Evolutionary conservation across 2,888 invertebrate genomes (phyloP).

Genomic region (Eupithecia subfuscata): DNA sequence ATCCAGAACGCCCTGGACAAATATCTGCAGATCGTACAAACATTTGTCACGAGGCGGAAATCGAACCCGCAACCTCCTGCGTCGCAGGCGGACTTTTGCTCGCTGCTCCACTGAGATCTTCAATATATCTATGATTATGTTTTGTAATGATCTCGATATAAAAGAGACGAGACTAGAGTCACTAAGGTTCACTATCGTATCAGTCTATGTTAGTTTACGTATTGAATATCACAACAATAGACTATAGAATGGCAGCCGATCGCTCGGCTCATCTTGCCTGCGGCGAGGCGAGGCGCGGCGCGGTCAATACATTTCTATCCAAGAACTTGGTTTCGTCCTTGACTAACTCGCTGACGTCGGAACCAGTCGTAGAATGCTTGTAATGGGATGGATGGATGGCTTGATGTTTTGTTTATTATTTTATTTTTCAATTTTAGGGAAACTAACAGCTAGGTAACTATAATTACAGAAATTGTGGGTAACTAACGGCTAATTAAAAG

Average conservation of each 20-base stretch:
- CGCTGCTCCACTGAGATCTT: no score
- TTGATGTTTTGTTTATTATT: no score
- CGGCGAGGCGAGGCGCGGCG: neutral
- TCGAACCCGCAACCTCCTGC: no score
- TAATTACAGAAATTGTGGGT: no score
- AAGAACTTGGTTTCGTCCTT: neutral
- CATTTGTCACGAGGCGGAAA: no score
- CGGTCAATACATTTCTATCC: constrained; percentile 10
- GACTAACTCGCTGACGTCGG: neutral
- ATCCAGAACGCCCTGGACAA: no score
- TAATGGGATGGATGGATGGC: no score
- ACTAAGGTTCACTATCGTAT: neutral
- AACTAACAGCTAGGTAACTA: no score
- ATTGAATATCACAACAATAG: constrained; percentile 19
- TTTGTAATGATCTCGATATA: neutral
- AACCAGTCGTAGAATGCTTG: neutral
- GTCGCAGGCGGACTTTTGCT: no score
- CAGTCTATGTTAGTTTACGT: neutral
- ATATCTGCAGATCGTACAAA: no score
- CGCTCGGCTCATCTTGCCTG: constrained; percentile 16
- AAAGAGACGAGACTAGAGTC: neutral
- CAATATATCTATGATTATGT: neutral
- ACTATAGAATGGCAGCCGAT: constrained; percentile 16
- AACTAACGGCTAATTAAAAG: no score
- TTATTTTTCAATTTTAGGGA: no score